Evolutionary conservation across 2,113 vertebrate genomes (phyloP).

Genomic region (Caretta caretta): DNA sequence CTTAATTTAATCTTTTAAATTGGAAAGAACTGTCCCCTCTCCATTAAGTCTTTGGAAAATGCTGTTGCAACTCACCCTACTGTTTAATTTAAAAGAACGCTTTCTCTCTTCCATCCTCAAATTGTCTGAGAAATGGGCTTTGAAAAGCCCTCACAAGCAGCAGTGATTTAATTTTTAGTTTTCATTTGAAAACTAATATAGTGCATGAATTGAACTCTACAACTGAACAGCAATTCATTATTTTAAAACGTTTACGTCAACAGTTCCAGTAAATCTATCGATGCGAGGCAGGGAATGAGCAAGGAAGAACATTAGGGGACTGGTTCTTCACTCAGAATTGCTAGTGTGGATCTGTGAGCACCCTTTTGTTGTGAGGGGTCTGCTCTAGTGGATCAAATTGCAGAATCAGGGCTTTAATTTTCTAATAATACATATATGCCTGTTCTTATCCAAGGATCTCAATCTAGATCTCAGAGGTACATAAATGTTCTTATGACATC

Average conservation of each 20-base stretch:
- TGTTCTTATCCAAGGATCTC: neutral
- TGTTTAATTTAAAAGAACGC: neutral
- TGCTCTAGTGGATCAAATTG: neutral
- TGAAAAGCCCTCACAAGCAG: neutral
- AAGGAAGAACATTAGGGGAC: neutral
- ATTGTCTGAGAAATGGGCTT: neutral
- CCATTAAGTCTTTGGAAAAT: neutral
- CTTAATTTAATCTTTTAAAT: neutral
- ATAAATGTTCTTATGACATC: conserved; percentile 14
- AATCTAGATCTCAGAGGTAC: neutral
- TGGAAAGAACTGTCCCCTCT: too few species aligned
- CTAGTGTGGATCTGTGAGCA: neutral
- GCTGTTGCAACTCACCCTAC: neutral
- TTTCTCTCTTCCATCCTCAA: neutral
- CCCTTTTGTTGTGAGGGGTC: neutral
- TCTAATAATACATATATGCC: neutral
- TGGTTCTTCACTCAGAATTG: neutral
- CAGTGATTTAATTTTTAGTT: neutral
- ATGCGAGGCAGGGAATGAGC: neutral
- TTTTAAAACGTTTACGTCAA: neutral
- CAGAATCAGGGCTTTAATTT: neutral
- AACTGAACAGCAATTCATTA: neutral
- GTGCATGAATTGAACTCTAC: neutral
- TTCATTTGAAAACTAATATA: neutral
- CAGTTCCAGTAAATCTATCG: neutral